A percentile compares a stretch with the other conserved stretches of the same genome.
Conservation (phyloP, 2,797 vertebrate genomes). For the Pseudomugil gertrudae region DNA sequence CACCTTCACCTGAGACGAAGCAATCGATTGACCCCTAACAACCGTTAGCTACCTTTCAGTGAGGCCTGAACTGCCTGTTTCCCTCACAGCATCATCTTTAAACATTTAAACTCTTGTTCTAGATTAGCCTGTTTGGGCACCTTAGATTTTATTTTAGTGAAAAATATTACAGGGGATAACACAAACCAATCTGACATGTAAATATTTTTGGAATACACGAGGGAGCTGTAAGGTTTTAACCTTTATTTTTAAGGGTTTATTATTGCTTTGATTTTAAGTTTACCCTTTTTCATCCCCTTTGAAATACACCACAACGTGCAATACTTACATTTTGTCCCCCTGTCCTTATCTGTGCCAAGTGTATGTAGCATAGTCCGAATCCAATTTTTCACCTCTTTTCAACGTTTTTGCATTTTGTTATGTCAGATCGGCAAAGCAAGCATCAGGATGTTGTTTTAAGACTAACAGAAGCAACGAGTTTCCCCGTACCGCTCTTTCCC, state of each 20-base stretch:
- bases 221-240: constrained; percentile 15
- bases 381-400: constrained; percentile 46
- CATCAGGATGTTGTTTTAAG: constrained; percentile 44
- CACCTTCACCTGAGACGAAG: constrained; percentile 62
- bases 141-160: constrained; percentile 26
- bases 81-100: constrained; percentile 34
- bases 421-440: constrained; percentile 37
- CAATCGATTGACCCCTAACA: constrained; percentile 74
- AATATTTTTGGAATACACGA: constrained; percentile 28
- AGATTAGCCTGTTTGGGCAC: constrained; percentile 17
- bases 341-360: constrained; percentile 85
- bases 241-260: constrained; percentile 11
- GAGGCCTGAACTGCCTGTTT: constrained; percentile 52
- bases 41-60: constrained; percentile 81
- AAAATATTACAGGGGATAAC: constrained; percentile 25
- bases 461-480: constrained; percentile 41
- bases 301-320: constrained; percentile 72
- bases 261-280: constrained; percentile 37
- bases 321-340: constrained; percentile 68
- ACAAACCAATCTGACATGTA: constrained; percentile 45
- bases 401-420: constrained; percentile 46
- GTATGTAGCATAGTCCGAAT: constrained; percentile 72
- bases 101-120: constrained; percentile 30
- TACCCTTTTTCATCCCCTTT: constrained; percentile 21
- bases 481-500: constrained; percentile 27